Percentiles rank a stretch among this genome's conserved stretches.
Evolutionary conservation across 2,888 invertebrate species (phyloP).

Genomic region (Proisotoma minuta): DNA sequence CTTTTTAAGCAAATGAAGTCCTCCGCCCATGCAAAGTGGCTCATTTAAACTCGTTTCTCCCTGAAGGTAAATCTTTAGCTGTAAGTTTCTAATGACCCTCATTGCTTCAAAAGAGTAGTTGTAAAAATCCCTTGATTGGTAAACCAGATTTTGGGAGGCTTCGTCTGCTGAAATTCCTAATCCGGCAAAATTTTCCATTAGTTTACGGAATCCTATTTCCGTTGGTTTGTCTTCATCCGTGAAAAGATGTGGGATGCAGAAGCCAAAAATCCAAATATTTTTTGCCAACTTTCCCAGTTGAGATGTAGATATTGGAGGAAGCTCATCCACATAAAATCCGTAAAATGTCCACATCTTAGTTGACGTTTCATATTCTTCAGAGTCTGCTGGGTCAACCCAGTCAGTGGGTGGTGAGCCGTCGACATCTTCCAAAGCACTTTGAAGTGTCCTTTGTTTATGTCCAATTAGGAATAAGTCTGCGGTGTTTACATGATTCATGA

Average conservation of each 20-base stretch:
- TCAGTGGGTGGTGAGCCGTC: neutral
- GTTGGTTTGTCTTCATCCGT: neutral
- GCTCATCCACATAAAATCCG: neutral
- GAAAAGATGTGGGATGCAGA: neutral
- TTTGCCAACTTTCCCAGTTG: neutral
- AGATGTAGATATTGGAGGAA: neutral
- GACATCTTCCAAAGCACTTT: neutral
- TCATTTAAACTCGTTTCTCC: neutral
- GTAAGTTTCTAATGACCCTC: neutral
- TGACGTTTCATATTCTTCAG: neutral
- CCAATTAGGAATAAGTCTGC: neutral
- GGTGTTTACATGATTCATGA: neutral
- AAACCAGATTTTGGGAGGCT: neutral
- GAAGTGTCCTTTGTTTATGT: neutral
- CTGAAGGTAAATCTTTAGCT: neutral
- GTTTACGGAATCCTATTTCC: neutral
- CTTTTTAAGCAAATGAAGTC: neutral
- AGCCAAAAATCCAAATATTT: neutral
- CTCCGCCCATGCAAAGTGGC: neutral
- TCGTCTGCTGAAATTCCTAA: neutral
- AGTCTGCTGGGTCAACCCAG: neutral
- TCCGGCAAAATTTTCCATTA: neutral
- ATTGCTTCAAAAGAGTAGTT: neutral
- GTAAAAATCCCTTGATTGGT: neutral
- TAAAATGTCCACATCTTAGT: neutral